Percentiles rank a stretch among this genome's conserved stretches.
These are phyloP conservation scores for Eurypyga helias DNA, from an alignment of 2,113 vertebrate genomes.

Conservation along the genomic window DNA sequence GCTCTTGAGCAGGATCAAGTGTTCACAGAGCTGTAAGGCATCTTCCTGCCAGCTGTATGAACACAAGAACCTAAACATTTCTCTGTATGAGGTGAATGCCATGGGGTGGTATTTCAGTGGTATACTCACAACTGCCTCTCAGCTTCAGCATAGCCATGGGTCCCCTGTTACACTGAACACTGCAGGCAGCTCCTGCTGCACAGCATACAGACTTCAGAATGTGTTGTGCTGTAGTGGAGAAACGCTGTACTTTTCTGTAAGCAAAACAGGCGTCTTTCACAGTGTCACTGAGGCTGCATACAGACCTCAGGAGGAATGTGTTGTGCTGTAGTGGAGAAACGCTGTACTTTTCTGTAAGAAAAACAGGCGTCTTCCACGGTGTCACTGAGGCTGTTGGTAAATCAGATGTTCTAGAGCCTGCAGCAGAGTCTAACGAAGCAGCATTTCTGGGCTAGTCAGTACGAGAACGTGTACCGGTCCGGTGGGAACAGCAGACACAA, in stretches of 20 bases:
- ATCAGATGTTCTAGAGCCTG: background rate
- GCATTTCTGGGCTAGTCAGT: background rate
- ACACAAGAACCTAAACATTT: background rate
- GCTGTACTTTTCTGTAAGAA: background rate
- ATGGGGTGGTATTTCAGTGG: background rate
- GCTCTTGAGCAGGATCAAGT: background rate
- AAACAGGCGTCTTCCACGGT: background rate
- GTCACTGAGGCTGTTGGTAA: background rate
- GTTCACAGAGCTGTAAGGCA: background rate
- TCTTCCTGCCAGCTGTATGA: background rate
- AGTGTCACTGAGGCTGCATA: background rate
- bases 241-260: background rate
- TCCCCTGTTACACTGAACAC: too few relatives aligned
- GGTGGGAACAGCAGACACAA: background rate
- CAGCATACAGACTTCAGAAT: background rate
- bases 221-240: background rate
- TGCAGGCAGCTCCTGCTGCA: background rate
- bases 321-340: background rate
- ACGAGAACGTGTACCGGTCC: background rate
- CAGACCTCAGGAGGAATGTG: background rate
- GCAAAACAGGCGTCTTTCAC: background rate
- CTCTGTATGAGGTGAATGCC: background rate
- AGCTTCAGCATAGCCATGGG: rapidly evolving
- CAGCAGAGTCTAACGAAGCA: background rate
- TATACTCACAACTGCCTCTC: background rate